Percentiles rank a stretch among this genome's conserved stretches.
These are phyloP conservation scores for Echeneis naucrates DNA, from an alignment of 2,797 vertebrate genomes.

Conservation along the genomic window DNA sequence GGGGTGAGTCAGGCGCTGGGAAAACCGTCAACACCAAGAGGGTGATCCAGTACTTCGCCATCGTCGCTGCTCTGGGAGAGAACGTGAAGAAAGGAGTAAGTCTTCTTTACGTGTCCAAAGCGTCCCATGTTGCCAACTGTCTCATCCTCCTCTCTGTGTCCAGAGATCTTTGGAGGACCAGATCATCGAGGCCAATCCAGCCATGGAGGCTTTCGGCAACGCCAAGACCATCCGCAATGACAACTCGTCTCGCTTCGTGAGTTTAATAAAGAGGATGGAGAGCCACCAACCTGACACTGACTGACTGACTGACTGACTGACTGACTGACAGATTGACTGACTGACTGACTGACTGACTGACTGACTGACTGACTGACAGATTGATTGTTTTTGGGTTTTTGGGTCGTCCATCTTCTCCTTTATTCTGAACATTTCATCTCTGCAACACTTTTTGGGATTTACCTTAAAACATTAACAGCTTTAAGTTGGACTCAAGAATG, in stretches of 20 bases:
- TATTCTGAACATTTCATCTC: no score
- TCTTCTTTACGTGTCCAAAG: neutral
- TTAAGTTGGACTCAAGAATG: no score
- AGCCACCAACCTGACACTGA: no score
- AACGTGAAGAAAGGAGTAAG: constrained; percentile 92
- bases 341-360: no score
- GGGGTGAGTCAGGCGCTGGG: constrained; percentile 96
- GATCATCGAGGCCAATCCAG: constrained; percentile 96
- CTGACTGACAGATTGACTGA: no score
- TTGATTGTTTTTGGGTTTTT: no score
- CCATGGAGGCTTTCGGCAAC: constrained; percentile 96
- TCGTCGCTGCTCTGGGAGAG: constrained; percentile 93
- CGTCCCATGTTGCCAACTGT: neutral
- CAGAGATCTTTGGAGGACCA: constrained; percentile 95
- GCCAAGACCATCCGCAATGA: constrained; percentile 96
- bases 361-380: neutral
- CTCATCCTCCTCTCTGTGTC: neutral
- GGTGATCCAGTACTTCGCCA: constrained; percentile 98
- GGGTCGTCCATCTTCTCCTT: no score
- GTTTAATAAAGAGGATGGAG: constrained; percentile 49
- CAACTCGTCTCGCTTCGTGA: constrained; percentile 96
- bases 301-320: no score
- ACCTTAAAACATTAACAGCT: no score
- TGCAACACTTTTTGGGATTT: no score
- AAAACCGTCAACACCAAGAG: constrained; percentile 99